Conservation (phyloP, 2,113 vertebrate genomes). For the Psammodynastes pulverulentus region DNA sequence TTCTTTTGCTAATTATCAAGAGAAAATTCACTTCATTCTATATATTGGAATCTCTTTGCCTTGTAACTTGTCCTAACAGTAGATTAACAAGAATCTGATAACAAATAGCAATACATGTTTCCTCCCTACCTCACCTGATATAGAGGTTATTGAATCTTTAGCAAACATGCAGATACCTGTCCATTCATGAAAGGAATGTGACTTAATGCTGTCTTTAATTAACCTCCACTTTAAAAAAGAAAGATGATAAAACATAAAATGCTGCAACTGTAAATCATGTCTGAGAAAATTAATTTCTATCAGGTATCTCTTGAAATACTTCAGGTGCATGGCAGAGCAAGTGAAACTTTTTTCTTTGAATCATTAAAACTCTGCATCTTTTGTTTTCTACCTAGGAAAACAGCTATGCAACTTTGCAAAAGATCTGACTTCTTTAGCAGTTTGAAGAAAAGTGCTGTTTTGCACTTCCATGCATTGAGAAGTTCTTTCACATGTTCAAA, state of each 20-base stretch:
- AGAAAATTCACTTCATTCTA: background rate
- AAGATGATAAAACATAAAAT: background rate
- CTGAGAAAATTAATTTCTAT: background rate
- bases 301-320: background rate
- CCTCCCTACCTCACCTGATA: background rate
- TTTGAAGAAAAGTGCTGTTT: background rate
- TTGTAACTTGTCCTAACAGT: background rate
- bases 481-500: background rate
- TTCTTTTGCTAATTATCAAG: background rate
- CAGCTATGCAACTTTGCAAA: background rate
- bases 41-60: background rate
- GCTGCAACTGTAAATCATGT: background rate
- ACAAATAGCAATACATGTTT: background rate
- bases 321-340: background rate
- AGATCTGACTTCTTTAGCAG: background rate
- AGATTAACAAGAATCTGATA: background rate
- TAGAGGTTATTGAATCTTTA: background rate
- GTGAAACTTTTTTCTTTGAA: background rate
- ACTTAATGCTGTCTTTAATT: background rate
- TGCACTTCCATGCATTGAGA: background rate
- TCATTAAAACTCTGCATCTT: background rate
- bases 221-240: background rate
- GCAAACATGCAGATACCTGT: background rate
- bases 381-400: background rate
- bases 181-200: background rate